Conservation (phyloP, 2,888 invertebrate genomes). For the Sisyra nigra region DNA sequence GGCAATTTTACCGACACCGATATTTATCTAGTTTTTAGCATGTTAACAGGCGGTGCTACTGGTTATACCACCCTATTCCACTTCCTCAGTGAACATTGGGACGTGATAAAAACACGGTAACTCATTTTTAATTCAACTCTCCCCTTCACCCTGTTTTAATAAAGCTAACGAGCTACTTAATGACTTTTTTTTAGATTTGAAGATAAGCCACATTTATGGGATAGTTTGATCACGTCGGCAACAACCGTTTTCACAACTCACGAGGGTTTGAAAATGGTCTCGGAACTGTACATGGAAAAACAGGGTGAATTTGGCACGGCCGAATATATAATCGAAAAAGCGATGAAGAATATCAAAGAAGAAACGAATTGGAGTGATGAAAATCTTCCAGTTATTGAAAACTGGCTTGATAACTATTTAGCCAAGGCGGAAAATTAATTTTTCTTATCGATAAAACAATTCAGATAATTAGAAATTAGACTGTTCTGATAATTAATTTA, state of each 20-base stretch:
- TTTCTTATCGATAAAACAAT: not conserved
- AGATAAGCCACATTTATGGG: conserved; percentile 58
- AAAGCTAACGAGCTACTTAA: not conserved
- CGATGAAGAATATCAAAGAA: conserved; percentile 53
- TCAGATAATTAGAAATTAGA: no score
- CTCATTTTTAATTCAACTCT: not conserved
- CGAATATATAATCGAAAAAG: conserved; percentile 54
- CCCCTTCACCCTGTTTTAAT: not conserved
- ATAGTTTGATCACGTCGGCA: conserved; percentile 54
- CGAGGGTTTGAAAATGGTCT: conserved; percentile 53
- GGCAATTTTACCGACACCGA: conserved; percentile 64
- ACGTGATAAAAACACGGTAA: conserved; percentile 46
- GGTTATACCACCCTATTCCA: conserved; percentile 58
- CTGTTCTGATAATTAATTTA: not conserved
- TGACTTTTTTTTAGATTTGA: conserved; percentile 35
- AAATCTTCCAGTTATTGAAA: conserved; percentile 55
- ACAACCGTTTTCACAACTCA: conserved; percentile 61
- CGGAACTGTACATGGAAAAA: conserved; percentile 41
- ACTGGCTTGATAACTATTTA: conserved; percentile 48
- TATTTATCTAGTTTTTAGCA: conserved; percentile 55
- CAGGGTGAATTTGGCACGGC: conserved; percentile 56
- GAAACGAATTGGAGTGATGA: conserved; percentile 63
- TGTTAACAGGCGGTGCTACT: conserved; percentile 51
- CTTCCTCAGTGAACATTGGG: conserved; percentile 57
- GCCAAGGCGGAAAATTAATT: conserved; percentile 9